Evolutionary conservation across 2,797 vertebrate genomes (phyloP), one percentile per base, ranked within the genome.

Genomic region (Trematomus bernacchii): DNA sequence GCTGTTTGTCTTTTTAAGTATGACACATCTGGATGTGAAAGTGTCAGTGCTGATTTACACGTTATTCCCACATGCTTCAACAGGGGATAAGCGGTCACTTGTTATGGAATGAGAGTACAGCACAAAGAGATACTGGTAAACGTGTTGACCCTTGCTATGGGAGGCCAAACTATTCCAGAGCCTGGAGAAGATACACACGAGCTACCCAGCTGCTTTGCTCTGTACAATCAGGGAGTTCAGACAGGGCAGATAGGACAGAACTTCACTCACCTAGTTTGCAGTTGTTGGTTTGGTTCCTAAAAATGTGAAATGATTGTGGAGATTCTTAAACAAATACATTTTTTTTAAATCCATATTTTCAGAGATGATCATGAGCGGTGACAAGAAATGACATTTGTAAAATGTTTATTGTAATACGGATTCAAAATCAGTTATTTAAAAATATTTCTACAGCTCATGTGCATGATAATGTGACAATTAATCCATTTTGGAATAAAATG

Each of bases 11-110:
- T 76, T 62, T 42, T 58, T 52, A 59, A 54, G 57, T 62, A 52
- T 59, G 80, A 77, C 73, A 77, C n/a, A 69, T 66, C 55, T 60
- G 57, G 83, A 82, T 51, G 66, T 85, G 62, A 75, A 84, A 52
- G 73, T 77, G 83, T 87, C 55, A 11, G 48, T 30, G 71, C 58
- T 70, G 72, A 71, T 79, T 53, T 71, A 62, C 73, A 77, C 63
- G 66, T 53, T 51, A 70, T 48, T 76, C 54, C 44, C 58, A 43
- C 37, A 2, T 57, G 27, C 27, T 50, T 72, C 30, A 0, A 37
- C n/a, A 13, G 16, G 50, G 5, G 21, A 73, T 33, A 80, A 64
- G 48, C n/a, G 53, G 66, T 7, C 40, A n/a, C 12, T 61, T 55
- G 59, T 73, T 60, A 58, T 63, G 40, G 27, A 44, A 10, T 13